phyloP scores from a whole-genome alignment of 1,140 invertebrate species.

The Heliothis virescens region DNA sequence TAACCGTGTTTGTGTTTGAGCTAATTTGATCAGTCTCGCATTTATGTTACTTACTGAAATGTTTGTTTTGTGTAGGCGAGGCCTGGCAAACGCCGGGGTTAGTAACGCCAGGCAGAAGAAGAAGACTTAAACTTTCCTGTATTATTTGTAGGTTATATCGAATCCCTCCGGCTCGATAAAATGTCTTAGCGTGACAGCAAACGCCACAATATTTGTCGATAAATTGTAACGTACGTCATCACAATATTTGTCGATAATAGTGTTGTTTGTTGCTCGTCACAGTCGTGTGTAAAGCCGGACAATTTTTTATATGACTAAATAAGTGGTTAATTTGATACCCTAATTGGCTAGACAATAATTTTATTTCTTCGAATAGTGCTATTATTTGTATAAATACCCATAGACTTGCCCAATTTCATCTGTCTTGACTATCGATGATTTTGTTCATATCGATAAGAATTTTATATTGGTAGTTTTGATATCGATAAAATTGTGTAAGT shows the following conservation, averaged over 20 bases:
- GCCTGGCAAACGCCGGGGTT: constrained; percentile 30
- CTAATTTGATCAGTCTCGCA: not conserved
- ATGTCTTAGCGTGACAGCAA: not conserved
- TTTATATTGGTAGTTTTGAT: not conserved
- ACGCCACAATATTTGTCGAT: not conserved
- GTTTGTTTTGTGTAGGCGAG: constrained; percentile 37
- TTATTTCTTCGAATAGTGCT: constrained; percentile 16
- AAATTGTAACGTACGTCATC: not conserved
- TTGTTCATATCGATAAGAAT: not conserved
- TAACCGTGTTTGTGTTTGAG: constrained; percentile 24
- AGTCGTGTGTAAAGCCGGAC: not conserved
- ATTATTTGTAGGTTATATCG: constrained; percentile 1
- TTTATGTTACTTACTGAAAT: constrained; percentile 33
- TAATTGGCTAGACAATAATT: not conserved
- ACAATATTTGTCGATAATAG: not conserved
- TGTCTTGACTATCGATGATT: not conserved
- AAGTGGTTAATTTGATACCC: not conserved
- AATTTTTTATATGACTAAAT: not conserved
- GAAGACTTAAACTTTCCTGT: constrained; percentile 36
- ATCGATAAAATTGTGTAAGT: constrained; percentile 7
- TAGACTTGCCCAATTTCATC: not conserved
- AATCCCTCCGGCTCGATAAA: constrained; percentile 22
- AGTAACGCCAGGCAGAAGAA: constrained; percentile 33
- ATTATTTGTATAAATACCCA: constrained; percentile 2
- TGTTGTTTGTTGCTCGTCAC: not conserved